Evolutionary conservation across 2,888 invertebrate species (phyloP).

Genomic region (Cancer borealis): DNA sequence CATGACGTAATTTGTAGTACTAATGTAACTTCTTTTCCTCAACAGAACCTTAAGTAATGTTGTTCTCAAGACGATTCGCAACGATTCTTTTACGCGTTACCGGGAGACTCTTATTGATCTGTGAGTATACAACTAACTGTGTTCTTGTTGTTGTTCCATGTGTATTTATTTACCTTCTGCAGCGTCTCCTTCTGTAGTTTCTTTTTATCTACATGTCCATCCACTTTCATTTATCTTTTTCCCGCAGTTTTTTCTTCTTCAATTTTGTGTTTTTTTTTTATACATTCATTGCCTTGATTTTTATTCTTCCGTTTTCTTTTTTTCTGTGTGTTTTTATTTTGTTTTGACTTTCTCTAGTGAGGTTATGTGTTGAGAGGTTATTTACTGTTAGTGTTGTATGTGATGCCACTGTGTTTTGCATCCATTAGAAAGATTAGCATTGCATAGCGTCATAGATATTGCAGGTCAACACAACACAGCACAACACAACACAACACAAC

Average conservation of each 20-base stretch:
- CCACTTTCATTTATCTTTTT: neutral
- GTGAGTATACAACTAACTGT: slow-evolving; percentile 30
- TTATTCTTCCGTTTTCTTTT: neutral
- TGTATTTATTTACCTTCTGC: neutral
- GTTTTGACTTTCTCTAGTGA: neutral
- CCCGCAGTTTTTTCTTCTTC: neutral
- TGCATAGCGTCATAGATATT: neutral
- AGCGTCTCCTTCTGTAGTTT: neutral
- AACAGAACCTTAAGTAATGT: slow-evolving; percentile 58
- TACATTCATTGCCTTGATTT: neutral
- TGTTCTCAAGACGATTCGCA: slow-evolving; percentile 44
- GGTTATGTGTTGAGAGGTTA: neutral
- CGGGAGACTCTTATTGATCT: slow-evolving; percentile 54
- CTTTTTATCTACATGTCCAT: neutral
- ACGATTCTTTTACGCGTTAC: slow-evolving; percentile 67
- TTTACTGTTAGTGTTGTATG: neutral
- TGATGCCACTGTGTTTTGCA: neutral
- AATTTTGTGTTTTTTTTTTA: neutral
- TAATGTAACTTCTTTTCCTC: neutral
- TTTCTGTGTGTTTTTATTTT: neutral
- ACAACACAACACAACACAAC: neutral
- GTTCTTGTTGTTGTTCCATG: neutral
- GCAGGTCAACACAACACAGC: neutral
- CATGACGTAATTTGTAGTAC: neutral
- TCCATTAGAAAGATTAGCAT: neutral